Evolutionary conservation across 1,140 invertebrate species (phyloP), one percentile per base, ranked within the genome.

Genomic region (Pseudomyrmex flavicornis): DNA sequence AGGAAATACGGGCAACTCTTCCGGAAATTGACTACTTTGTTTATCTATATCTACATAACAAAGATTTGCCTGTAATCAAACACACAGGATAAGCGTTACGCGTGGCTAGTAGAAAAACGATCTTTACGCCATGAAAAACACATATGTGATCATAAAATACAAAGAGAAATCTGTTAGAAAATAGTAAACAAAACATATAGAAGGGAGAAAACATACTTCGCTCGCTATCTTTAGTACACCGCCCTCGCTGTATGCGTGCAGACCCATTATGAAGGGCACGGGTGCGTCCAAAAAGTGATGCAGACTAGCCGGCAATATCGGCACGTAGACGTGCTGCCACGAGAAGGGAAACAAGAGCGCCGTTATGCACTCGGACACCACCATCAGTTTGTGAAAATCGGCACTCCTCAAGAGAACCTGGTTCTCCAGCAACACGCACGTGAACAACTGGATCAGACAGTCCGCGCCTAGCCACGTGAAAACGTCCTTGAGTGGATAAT

Each of bases 261-360:
- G 88, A 12, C 99, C 99, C 99, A 99, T 99, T 74, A 99, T 97
- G 94, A 99, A 99, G 17, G 99, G 99, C 46, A 99, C 99, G 0
- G 99, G 99, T 12, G 99, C 99, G 95, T 99, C 99, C 13, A 99
- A 95, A 95, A 99, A 99, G 92, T 99, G 98, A 89, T 98, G 97
- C 63, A 99, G 95, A 17, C 98, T 98, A 22, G 98, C 97, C 1
- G 99, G 99, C 84, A 99, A 95, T 91, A 99, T 99, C 5, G 99
- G 99, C 35, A 99, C 99, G 94, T 99, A 99, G 0, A 99, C 99
- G 93, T 99, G 98, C 73, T 99, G 98, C 99, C 99, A 99, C 7
- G 96, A 95, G 92, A 99, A 99, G 0, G 99, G 99, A 92, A 99
- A 98, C 3, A 99, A 94, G 26, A 99, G 95, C 0, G 97, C 95